Conservation (phyloP, 2,113 vertebrate species). For the Callopanchax toddi region DNA sequence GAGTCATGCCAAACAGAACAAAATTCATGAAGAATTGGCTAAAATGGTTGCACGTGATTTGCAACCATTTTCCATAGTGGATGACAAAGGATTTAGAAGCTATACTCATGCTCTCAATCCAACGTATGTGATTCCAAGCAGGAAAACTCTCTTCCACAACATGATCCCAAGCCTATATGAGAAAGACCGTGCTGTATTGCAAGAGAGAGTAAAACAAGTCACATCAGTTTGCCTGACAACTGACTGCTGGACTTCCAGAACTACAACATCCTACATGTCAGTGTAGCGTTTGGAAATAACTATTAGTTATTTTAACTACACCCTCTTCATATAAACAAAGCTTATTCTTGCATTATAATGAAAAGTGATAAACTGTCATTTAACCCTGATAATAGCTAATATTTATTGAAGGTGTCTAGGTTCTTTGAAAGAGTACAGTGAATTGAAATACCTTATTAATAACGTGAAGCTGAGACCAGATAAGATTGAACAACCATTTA, state of each 20-base stretch:
- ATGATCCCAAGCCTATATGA: background rate
- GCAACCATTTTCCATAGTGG: background rate
- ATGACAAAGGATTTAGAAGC: background rate
- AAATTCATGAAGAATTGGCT: background rate
- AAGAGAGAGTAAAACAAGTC: background rate
- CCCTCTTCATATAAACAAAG: no score
- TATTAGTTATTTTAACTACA: no score
- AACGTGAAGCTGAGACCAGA: no score
- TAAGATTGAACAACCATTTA: no score
- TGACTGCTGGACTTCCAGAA: conserved; percentile 10
- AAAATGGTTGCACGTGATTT: background rate
- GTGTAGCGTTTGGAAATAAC: no score
- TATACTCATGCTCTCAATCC: background rate
- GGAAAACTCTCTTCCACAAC: background rate
- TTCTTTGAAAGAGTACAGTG: no score
- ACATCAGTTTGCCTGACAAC: no score
- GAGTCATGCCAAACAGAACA: background rate
- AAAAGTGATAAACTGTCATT: no score
- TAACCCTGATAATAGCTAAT: no score
- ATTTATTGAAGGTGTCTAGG: no score
- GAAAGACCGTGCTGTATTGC: background rate
- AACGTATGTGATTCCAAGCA: background rate
- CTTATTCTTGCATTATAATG: no score
- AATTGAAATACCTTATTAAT: no score
- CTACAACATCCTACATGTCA: conserved; percentile 15